Evolutionary conservation across 2,113 vertebrate species (phyloP).

Genomic region (Tautogolabrus adspersus): DNA sequence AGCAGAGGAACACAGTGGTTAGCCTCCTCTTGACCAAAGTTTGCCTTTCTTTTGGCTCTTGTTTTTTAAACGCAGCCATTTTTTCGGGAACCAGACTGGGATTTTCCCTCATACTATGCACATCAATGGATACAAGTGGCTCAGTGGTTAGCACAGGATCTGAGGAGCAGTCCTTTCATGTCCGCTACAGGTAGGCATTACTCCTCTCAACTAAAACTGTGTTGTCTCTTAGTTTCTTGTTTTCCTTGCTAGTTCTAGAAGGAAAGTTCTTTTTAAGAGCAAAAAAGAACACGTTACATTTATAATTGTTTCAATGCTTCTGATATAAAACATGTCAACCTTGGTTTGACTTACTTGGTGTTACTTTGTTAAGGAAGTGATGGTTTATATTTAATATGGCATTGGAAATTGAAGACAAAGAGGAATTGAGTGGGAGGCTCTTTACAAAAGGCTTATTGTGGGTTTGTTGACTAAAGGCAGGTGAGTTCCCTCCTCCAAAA

Average conservation of each 20-base stretch:
- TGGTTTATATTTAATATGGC: background rate
- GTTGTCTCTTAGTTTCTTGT: slow-evolving; percentile 15
- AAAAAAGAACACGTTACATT: too few relatives aligned
- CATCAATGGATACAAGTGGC: slow-evolving; percentile 88
- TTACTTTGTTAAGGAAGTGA: background rate
- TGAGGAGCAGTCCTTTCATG: slow-evolving; percentile 90
- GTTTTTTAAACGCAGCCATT: slow-evolving; percentile 67
- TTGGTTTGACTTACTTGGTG: background rate
- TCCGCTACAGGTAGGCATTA: slow-evolving; percentile 96
- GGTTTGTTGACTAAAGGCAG: slow-evolving; percentile 38
- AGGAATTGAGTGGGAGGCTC: background rate
- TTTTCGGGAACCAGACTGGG: slow-evolving; percentile 73
- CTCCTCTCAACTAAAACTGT: slow-evolving; percentile 18
- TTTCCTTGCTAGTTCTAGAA: background rate
- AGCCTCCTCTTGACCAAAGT: background rate
- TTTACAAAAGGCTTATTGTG: slow-evolving; percentile 10
- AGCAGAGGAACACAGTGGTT: background rate
- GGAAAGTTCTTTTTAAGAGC: too few relatives aligned
- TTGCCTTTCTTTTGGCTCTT: slow-evolving; percentile 19
- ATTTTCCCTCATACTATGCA: slow-evolving; percentile 88
- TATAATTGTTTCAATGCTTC: background rate
- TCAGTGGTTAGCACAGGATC: slow-evolving; percentile 87
- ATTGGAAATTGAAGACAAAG: background rate
- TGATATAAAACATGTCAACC: background rate
- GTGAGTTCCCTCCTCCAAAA: slow-evolving; percentile 1